Base-by-base conservation (phyloP, 1,140 invertebrate genomes). In the Temnothorax nylanderi region DNA sequence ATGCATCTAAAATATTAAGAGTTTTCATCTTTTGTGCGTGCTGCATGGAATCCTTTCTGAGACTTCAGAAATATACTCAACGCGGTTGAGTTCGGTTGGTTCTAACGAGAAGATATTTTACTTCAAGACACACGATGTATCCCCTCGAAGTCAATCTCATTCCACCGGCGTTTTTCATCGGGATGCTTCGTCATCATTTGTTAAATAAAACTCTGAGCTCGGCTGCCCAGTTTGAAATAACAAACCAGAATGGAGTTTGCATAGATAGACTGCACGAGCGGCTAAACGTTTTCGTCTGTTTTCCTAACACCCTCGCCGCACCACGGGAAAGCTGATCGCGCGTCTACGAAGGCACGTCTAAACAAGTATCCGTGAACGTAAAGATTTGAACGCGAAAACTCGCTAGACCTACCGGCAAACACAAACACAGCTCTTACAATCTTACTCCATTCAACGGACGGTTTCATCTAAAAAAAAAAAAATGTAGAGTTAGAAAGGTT, bases 181-280 rank as follows among this genome's bases (percentile, higher is more conserved):
- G 13, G 4, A n/a, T 54, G 89, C 89, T 18, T 44, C 75, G 88
- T 89, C 88, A 88, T 85, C 89, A 85, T 90, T 90, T 90, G 89
- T 89, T 89, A 90, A 90, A 90, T 87, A 90, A 87, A 90, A 87
- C 54, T 89, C 60, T 7, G 86, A 89, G 74, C 21, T 74, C 58
- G 64, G 7, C 49, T 34, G 65, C 32, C 2, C 34, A 60, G 85
- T 89, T 90, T 85, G 80, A 85, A 90, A 87, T 72, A 90, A 90
- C 88, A 90, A 89, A 76, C 86, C 74, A 51, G 74, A 77, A 32
- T 77, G 21, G 44, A 82, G 88, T 90, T 89, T 90, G 85, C 88
- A 84, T 85, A 89, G 80, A 84, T 41, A 37, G 49, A 62, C 34
- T 65, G 58, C 47, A 85, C 56, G 18, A 64, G 54, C 85, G 21